These are phyloP conservation scores for Heliconius ismenius DNA, from an alignment of 2,888 invertebrate species.

Conservation along the genomic window DNA sequence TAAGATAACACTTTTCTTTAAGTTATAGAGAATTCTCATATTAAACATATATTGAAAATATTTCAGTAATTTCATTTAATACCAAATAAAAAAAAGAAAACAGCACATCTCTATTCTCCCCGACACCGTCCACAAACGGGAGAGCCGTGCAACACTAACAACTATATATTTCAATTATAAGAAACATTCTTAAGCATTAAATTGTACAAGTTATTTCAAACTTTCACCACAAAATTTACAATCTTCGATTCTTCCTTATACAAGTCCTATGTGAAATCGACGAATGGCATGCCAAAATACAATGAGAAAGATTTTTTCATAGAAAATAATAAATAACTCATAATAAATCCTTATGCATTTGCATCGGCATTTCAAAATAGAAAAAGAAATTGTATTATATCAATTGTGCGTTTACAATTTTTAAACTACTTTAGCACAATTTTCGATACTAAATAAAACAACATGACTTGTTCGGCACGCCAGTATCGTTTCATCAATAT, in stretches of 20 bases:
- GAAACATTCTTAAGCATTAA: slow-evolving; percentile 39
- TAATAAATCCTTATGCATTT: background rate
- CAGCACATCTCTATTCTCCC: background rate
- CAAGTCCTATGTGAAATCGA: slow-evolving; percentile 30
- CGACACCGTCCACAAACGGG: slow-evolving; percentile 6
- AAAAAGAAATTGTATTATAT: background rate
- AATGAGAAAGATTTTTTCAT: background rate
- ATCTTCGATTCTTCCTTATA: slow-evolving; percentile 40
- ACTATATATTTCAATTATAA: slow-evolving; percentile 31
- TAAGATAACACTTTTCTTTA: background rate
- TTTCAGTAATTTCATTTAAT: background rate
- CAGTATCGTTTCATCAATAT: slow-evolving; percentile 5
- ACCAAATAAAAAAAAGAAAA: background rate
- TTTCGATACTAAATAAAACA: background rate
- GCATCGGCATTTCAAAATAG: background rate
- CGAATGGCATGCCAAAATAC: background rate
- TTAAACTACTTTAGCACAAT: slow-evolving; percentile 15
- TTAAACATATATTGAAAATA: background rate
- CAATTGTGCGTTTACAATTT: slow-evolving; percentile 15
- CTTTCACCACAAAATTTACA: slow-evolving; percentile 32
- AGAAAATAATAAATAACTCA: background rate
- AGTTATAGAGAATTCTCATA: background rate
- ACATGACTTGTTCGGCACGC: background rate
- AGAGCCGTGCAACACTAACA: slow-evolving; percentile 43
- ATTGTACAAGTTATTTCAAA: slow-evolving; percentile 38